A percentile compares a stretch with the other conserved stretches of the same genome.
Conservation (phyloP, 2,113 vertebrate species). For the Xenopus borealis region DNA sequence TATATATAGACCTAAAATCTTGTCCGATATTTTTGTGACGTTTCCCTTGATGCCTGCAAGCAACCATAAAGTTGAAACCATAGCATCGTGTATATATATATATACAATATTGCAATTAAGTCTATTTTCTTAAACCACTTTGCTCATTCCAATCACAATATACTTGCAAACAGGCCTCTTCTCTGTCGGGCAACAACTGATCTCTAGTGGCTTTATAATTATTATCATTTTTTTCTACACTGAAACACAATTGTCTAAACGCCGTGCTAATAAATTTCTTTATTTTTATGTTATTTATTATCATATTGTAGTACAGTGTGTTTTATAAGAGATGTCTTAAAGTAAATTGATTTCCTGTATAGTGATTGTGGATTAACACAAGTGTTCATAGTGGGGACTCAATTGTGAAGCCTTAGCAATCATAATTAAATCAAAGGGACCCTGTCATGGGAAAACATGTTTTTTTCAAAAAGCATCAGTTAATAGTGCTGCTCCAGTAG, state of each 20-base stretch:
- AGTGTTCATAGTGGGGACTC: not conserved
- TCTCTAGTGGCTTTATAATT: constrained; percentile 48
- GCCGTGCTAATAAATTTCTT: constrained; percentile 39
- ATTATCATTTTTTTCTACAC: constrained; percentile 54
- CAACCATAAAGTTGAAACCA: constrained; percentile 20
- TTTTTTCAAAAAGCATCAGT: no score
- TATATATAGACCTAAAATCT: constrained; percentile 73
- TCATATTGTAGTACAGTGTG: constrained; percentile 48
- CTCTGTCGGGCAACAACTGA: constrained; percentile 49
- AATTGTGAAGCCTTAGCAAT: no score
- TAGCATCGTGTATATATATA: not conserved
- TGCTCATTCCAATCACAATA: constrained; percentile 53
- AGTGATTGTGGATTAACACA: not conserved
- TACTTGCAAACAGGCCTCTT: constrained; percentile 48
- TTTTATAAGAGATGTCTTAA: constrained; percentile 64
- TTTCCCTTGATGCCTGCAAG: constrained; percentile 57
- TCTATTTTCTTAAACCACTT: constrained; percentile 49
- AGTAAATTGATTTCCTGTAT: no score
- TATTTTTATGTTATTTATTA: constrained; percentile 29
- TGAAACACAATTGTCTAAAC: constrained; percentile 57
- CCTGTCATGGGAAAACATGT: no score
- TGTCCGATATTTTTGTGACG: constrained; percentile 73
- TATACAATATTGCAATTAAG: not conserved
- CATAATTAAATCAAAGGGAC: no score
- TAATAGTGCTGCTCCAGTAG: no score